Base-by-base conservation (phyloP, 1,140 invertebrate genomes). In the Ceratoteleas bidentatus region DNA sequence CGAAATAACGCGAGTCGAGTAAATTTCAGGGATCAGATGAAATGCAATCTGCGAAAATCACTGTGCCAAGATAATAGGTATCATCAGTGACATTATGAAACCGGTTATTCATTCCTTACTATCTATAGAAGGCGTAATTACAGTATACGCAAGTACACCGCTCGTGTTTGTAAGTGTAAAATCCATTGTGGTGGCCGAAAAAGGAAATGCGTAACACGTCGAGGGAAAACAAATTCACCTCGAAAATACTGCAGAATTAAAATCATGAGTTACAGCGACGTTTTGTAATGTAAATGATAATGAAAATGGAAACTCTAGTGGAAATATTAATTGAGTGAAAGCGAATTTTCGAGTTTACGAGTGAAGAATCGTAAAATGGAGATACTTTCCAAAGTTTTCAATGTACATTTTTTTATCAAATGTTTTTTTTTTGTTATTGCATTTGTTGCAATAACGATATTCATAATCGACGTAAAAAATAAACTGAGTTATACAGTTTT, bases 61-160 rank as follows among this genome's bases (percentile, higher is more conserved):
- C 16, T 70, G 14, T 53, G 60, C 45, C 15, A 47, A 50, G 58
- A 70, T 65, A 78, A 58, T 70, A 64, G 32, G 75, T 78, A 52
- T 70, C 60, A 58, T 62, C 50, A 77, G 34, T 43, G 53, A 60
- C 47, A 65, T 77, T 77, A 77, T 56, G 74, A 77, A 77, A 69
- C 65, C 33, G 40, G 65, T 69, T 77, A 57, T 69, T 77, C 74
- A 54, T 77, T 68, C 49, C 53, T 60, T 45, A 33, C 54, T 57
- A 58, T 58, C 60, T 66, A 58, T 57, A 64, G 58, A 69, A 69
- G 32, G 47, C 56, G 58, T 77, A 69, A 69, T 70, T 77, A 77
- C 16, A 77, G 32, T 50, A 40, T 4, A 24, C 32, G 7, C 40
- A 56, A 47, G 40, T 57, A 57, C 47, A 49, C 16, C 5, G 13